These are phyloP conservation scores for Xestia ashworthii DNA, from an alignment of 2,888 invertebrate species.

Conservation along the genomic window DNA sequence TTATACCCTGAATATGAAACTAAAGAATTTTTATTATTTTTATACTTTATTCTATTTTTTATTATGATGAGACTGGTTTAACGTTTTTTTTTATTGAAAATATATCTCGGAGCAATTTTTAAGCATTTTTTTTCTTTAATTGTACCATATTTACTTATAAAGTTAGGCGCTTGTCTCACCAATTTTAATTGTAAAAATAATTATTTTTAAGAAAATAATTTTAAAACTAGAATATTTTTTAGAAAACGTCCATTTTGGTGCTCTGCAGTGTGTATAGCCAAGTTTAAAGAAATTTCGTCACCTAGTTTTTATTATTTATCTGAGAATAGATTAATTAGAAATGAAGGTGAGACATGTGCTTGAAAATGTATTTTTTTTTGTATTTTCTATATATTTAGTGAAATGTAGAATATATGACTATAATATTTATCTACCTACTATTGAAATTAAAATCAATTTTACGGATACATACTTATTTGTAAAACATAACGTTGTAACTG, in stretches of 20 bases:
- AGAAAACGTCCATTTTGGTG: neutral
- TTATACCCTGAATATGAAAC: neutral
- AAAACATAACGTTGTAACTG: slow-evolving; percentile 1
- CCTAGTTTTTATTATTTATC: slow-evolving; percentile 46
- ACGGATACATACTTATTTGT: neutral
- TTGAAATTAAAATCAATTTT: slow-evolving; percentile 36
- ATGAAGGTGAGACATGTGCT: slow-evolving; percentile 60
- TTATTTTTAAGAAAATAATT: slow-evolving; percentile 27
- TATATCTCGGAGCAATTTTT: slow-evolving; percentile 6
- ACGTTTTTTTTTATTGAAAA: slow-evolving; percentile 23
- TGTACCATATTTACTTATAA: slow-evolving; percentile 3
- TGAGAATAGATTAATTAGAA: slow-evolving; percentile 12
- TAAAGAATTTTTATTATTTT: neutral
- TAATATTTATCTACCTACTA: slow-evolving; percentile 1
- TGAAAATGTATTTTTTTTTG: slow-evolving; percentile 29
- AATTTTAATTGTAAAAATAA: slow-evolving; percentile 48
- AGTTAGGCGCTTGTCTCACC: slow-evolving; percentile 63
- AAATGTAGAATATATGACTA: slow-evolving; percentile 1
- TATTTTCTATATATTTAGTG: neutral
- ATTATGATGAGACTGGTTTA: slow-evolving; percentile 61
- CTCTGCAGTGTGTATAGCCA: slow-evolving; percentile 23
- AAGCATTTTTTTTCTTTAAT: slow-evolving; percentile 18
- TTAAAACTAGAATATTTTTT: slow-evolving; percentile 22
- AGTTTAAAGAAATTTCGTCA: slow-evolving; percentile 27
- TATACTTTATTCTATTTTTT: slow-evolving; percentile 33